A percentile compares a stretch with the other conserved stretches of the same genome.
phyloP scores from a whole-genome alignment of 1,140 invertebrate species.

The Augochlora pura region DNA sequence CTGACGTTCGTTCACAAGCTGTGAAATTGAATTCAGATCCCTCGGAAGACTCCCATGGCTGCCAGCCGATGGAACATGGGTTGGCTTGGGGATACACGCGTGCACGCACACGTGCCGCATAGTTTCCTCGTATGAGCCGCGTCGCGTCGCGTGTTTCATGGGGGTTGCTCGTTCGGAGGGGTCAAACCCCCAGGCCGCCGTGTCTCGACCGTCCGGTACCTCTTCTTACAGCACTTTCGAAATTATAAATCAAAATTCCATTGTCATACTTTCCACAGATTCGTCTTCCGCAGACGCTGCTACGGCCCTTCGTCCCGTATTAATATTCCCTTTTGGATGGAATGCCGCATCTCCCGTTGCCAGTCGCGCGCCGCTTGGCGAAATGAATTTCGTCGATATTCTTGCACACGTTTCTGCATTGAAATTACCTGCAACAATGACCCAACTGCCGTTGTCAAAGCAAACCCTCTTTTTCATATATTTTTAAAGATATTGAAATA shows the following conservation, averaged over 20 bases:
- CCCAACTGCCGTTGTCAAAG: too few species aligned
- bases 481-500: too few species aligned
- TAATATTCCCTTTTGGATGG: background rate
- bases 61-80: slow-evolving; percentile 51
- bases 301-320: background rate
- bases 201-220: slow-evolving; percentile 58
- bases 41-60: slow-evolving; percentile 50
- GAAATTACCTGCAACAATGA: too few species aligned
- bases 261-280: slow-evolving; percentile 52
- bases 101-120: slow-evolving; percentile 30
- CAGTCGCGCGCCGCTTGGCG: too few species aligned
- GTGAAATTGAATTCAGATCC: slow-evolving; percentile 74
- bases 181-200: slow-evolving; percentile 41
- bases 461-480: too few species aligned
- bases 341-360: background rate
- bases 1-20: slow-evolving; percentile 68
- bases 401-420: too few species aligned
- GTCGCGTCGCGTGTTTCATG: slow-evolving; percentile 52
- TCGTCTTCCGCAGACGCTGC: slow-evolving; percentile 15
- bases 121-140: slow-evolving; percentile 45
- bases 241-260: slow-evolving; percentile 75
- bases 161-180: slow-evolving; percentile 51
- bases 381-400: too few species aligned
- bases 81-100: slow-evolving; percentile 30
- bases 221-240: slow-evolving; percentile 69